Evolutionary conservation across 1,140 invertebrate genomes (phyloP).

Genomic region (Aphelinus atriplicis): DNA sequence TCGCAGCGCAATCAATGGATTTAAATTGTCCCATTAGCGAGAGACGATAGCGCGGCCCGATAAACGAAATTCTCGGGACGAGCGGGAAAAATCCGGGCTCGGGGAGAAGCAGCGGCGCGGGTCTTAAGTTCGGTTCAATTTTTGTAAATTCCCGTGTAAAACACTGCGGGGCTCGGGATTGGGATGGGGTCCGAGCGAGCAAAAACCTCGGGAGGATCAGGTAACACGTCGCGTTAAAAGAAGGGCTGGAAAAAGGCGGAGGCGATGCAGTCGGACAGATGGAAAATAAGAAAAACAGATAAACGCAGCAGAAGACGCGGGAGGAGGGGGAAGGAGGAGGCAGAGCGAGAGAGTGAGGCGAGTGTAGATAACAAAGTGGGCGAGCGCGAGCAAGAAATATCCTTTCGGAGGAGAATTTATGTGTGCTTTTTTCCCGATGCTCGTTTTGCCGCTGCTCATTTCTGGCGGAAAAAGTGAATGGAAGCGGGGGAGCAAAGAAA

Average conservation of each 20-base stretch:
- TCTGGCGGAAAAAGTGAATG: background rate
- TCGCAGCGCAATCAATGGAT: too few species aligned
- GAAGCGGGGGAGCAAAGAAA: too few species aligned
- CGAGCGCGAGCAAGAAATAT: slow-evolving; percentile 24
- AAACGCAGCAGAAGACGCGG: slow-evolving; percentile 24
- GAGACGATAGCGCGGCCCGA: too few species aligned
- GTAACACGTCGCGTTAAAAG: slow-evolving; percentile 1
- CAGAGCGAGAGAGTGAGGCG: background rate
- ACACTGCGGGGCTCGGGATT: slow-evolving; percentile 7
- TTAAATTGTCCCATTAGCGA: too few species aligned
- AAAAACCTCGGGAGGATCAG: slow-evolving; percentile 30
- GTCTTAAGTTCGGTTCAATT: slow-evolving; percentile 4
- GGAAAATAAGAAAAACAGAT: slow-evolving; percentile 35
- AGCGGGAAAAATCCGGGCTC: too few species aligned
- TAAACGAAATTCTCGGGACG: too few species aligned
- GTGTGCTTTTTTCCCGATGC: slow-evolving; percentile 21
- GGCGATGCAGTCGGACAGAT: slow-evolving; percentile 19
- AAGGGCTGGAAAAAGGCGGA: background rate
- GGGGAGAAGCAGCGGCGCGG: background rate
- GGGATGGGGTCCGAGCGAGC: slow-evolving; percentile 12
- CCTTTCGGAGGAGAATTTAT: slow-evolving; percentile 35
- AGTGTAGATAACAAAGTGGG: slow-evolving; percentile 31
- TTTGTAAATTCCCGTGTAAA: slow-evolving; percentile 19
- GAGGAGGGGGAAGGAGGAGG: too few species aligned
- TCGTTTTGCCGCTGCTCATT: slow-evolving; percentile 12